phyloP scores from a whole-genome alignment of 1,140 invertebrate species.

The Drepana arcuata region DNA sequence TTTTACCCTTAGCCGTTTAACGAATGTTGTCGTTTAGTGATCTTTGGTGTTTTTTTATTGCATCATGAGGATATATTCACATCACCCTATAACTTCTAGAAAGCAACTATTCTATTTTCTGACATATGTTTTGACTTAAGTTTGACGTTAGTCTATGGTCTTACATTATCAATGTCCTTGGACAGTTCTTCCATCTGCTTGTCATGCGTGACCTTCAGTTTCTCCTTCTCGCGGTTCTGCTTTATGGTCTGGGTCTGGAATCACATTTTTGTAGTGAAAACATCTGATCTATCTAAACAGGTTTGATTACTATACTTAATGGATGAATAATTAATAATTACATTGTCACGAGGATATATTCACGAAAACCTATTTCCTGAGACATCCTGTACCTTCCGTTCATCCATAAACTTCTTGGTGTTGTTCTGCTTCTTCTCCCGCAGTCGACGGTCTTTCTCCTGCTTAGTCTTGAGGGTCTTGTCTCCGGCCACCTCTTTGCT shows the following conservation, averaged over 20 bases:
- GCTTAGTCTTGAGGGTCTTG: constrained; percentile 97
- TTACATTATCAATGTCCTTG: constrained; percentile 93
- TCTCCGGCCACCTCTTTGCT: constrained; percentile 96
- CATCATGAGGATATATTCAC: too few species aligned
- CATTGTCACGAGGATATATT: too few species aligned
- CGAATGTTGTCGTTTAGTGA: too few species aligned
- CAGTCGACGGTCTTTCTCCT: constrained; percentile 93
- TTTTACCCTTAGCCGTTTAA: too few species aligned
- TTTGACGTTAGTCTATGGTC: too few species aligned
- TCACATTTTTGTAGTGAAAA: background rate
- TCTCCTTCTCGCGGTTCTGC: constrained; percentile 94
- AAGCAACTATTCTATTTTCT: too few species aligned
- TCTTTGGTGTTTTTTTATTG: too few species aligned
- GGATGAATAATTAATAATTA: background rate
- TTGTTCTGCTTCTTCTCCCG: constrained; percentile 99
- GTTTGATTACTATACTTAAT: too few species aligned
- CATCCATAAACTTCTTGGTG: constrained; percentile 99
- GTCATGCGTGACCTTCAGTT: constrained; percentile 91
- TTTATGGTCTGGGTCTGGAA: constrained; percentile 84
- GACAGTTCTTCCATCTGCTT: constrained; percentile 93
- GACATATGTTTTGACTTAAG: too few species aligned
- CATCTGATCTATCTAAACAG: background rate
- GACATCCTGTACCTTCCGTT: constrained; percentile 89
- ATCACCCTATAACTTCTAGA: too few species aligned
- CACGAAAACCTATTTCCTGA: too few species aligned